These are phyloP conservation scores for Uloborus plumipes DNA, from an alignment of 2,888 invertebrate genomes.

Conservation along the genomic window DNA sequence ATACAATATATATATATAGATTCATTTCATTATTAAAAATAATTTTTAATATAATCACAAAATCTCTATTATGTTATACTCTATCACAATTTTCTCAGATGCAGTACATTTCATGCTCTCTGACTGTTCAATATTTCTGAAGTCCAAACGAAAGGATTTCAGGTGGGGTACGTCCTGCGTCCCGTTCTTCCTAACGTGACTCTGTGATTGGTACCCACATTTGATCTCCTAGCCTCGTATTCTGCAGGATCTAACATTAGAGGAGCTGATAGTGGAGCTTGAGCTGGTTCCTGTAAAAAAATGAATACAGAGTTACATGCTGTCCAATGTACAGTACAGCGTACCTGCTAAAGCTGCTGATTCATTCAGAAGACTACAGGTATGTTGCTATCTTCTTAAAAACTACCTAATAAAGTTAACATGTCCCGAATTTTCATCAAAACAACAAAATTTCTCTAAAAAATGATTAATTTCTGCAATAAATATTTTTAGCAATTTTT, in stretches of 20 bases:
- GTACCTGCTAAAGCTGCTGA: no score
- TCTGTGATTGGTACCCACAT: conserved; percentile 12
- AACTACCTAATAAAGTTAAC: no score
- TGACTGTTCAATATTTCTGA: not conserved
- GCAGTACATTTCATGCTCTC: conserved; percentile 6
- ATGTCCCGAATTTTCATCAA: no score
- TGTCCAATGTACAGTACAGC: no score
- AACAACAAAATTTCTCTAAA: no score
- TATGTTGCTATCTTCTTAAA: no score
- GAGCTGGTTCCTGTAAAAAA: conserved; percentile 20
- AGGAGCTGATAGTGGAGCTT: conserved; percentile 32
- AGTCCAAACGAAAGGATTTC: not conserved
- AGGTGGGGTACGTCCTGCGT: conserved; percentile 58
- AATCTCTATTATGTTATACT: not conserved
- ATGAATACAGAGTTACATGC: no score
- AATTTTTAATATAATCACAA: conserved; percentile 48
- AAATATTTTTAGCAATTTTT: no score
- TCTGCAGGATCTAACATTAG: conserved; percentile 63
- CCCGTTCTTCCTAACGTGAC: conserved; percentile 33
- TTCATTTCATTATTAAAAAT: conserved; percentile 39
- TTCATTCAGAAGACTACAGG: no score
- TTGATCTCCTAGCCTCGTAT: conserved; percentile 45
- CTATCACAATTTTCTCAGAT: conserved; percentile 55
- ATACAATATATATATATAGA: conserved; percentile 46
- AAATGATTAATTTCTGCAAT: no score